Conservation (phyloP, 2,797 vertebrate genomes). For the Notolepis coatsorum region DNA sequence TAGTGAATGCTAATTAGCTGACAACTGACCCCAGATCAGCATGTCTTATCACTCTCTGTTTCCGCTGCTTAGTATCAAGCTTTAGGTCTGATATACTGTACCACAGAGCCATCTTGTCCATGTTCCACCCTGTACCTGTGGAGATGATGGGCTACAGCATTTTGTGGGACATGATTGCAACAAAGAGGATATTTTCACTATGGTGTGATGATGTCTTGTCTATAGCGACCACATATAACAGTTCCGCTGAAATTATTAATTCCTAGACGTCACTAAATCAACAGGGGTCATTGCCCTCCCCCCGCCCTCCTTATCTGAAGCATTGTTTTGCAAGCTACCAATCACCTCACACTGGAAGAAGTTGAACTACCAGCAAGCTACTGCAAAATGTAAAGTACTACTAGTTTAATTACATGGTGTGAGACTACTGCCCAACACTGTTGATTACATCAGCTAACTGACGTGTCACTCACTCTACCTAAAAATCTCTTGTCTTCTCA, state of each 20-base stretch:
- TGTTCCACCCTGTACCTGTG: constrained; percentile 22
- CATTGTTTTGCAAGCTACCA: too few relatives aligned
- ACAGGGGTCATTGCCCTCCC: constrained; percentile 12
- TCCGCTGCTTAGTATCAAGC: constrained; percentile 22
- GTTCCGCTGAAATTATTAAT: too few relatives aligned
- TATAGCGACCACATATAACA: too few relatives aligned
- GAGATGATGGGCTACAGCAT: not conserved
- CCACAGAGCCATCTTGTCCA: not conserved
- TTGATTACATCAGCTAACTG: too few relatives aligned
- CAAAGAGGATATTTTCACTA: constrained; percentile 10
- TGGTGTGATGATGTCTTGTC: not conserved
- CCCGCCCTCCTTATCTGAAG: not conserved
- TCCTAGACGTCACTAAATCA: constrained; percentile 18
- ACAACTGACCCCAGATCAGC: constrained; percentile 52
- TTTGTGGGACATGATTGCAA: constrained; percentile 1
- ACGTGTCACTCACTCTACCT: too few relatives aligned
- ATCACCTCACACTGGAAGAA: too few relatives aligned
- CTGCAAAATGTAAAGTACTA: too few relatives aligned
- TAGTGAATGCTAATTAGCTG: constrained; percentile 62
- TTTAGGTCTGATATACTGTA: constrained; percentile 19
- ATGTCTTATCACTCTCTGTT: constrained; percentile 33
- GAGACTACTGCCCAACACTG: too few relatives aligned
- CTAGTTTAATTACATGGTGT: too few relatives aligned
- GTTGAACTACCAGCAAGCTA: too few relatives aligned
- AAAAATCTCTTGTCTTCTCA: not conserved